A percentile compares a stretch with the other conserved stretches of the same genome.
These are phyloP conservation scores for Bradynema listronoti DNA, from an alignment of 1,140 invertebrate species.

Conservation along the genomic window DNA sequence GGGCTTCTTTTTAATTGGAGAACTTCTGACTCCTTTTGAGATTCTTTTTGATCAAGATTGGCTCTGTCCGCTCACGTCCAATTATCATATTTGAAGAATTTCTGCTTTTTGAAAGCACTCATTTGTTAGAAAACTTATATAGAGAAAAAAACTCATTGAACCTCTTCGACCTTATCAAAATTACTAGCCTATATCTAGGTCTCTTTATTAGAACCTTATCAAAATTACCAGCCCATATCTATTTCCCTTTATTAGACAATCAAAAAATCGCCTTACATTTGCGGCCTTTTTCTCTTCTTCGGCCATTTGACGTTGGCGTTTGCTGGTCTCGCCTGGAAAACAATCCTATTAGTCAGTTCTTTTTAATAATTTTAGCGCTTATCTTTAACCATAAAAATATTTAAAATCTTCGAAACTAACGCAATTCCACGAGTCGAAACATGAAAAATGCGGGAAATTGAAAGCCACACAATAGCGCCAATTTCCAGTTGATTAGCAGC, in stretches of 20 bases:
- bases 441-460: slow-evolving; percentile 55
- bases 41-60: no score
- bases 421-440: slow-evolving; percentile 46
- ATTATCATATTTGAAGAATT: no score
- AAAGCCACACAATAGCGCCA: slow-evolving; percentile 49
- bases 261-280: slow-evolving; percentile 19
- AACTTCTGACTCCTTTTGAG: no score
- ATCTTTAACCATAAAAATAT: not conserved
- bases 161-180: no score
- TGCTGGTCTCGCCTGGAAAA: slow-evolving; percentile 23
- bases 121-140: no score
- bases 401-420: slow-evolving; percentile 19
- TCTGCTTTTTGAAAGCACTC: no score
- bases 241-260: not conserved
- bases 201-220: no score
- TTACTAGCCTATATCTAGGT: no score
- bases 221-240: not conserved
- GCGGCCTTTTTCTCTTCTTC: slow-evolving; percentile 57
- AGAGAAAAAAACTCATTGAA: no score
- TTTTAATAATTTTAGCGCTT: slow-evolving; percentile 9
- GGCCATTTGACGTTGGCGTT: slow-evolving; percentile 52
- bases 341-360: no score
- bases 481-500: slow-evolving; percentile 53
- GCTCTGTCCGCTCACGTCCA: no score
- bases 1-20: no score